These are phyloP conservation scores for Nomada fabriciana DNA, from an alignment of 2,888 invertebrate genomes.

Conservation along the genomic window DNA sequence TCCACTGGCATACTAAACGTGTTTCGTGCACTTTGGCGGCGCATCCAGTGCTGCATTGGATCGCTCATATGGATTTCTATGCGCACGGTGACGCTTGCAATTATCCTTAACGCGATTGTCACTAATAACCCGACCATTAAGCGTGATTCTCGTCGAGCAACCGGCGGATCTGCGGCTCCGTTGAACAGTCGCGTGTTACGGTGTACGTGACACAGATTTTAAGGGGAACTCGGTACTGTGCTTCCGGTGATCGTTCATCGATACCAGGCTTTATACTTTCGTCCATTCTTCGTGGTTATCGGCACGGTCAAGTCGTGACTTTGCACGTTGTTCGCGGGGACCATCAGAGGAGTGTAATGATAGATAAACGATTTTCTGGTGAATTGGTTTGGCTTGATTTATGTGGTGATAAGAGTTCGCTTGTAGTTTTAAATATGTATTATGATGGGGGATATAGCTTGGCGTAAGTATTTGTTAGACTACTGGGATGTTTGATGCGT, in stretches of 20 bases:
- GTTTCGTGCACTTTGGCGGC: slow-evolving; percentile 51
- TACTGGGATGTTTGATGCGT: too few species aligned
- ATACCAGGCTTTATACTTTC: slow-evolving; percentile 31
- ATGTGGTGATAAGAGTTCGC: too few species aligned
- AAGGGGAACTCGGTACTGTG: slow-evolving; percentile 18
- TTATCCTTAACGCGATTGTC: slow-evolving; percentile 72
- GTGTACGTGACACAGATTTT: slow-evolving; percentile 54
- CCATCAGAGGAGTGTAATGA: neutral
- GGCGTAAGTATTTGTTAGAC: too few species aligned
- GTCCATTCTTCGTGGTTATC: slow-evolving; percentile 47
- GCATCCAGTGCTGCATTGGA: slow-evolving; percentile 58
- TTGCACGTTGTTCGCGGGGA: neutral
- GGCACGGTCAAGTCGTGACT: neutral
- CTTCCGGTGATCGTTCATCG: slow-evolving; percentile 20
- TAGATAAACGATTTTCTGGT: neutral
- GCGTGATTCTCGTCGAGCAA: slow-evolving; percentile 58
- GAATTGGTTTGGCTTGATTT: neutral
- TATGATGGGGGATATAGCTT: too few species aligned
- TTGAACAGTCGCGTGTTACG: slow-evolving; percentile 29
- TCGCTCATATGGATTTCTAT: slow-evolving; percentile 64
- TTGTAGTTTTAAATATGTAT: too few species aligned
- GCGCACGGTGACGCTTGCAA: slow-evolving; percentile 66
- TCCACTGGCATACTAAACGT: slow-evolving; percentile 54
- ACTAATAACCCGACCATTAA: slow-evolving; percentile 72
- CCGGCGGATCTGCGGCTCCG: slow-evolving; percentile 1